Conservation (phyloP, 2,113 vertebrate genomes). For the Chunga burmeisteri region DNA sequence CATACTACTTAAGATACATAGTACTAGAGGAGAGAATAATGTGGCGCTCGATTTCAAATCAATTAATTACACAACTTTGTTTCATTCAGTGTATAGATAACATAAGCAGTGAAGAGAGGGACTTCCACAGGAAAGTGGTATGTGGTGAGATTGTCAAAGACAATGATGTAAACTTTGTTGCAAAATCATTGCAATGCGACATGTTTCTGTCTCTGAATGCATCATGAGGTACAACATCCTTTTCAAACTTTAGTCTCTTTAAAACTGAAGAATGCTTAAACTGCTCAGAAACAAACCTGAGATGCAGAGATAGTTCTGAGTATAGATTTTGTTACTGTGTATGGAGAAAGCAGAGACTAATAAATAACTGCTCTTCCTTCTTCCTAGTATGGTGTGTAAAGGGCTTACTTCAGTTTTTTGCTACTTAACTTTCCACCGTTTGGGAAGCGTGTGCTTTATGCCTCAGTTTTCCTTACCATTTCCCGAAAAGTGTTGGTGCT, state of each 20-base stretch:
- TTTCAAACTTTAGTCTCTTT: not conserved
- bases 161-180: not conserved
- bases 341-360: not conserved
- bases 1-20: not conserved
- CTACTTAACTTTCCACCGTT: not conserved
- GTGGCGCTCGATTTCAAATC: not conserved
- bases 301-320: not conserved
- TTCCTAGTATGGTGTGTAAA: not conserved
- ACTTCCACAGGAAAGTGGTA: not conserved
- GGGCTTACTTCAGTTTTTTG: not conserved
- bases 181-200: not conserved
- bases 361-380: not conserved
- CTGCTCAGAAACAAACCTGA: not conserved
- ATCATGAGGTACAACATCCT: not conserved
- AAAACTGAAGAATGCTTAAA: not conserved
- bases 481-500: not conserved
- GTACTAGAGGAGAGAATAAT: not conserved
- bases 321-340: not conserved
- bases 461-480: not conserved
- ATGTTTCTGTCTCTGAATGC: not conserved
- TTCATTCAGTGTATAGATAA: not conserved
- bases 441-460: not conserved
- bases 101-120: not conserved
- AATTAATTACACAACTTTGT: not conserved
- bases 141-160: not conserved